Evolutionary conservation across 2,797 vertebrate species (phyloP), one percentile per base, ranked within the genome.

Genomic region (Anguilla obscura): DNA sequence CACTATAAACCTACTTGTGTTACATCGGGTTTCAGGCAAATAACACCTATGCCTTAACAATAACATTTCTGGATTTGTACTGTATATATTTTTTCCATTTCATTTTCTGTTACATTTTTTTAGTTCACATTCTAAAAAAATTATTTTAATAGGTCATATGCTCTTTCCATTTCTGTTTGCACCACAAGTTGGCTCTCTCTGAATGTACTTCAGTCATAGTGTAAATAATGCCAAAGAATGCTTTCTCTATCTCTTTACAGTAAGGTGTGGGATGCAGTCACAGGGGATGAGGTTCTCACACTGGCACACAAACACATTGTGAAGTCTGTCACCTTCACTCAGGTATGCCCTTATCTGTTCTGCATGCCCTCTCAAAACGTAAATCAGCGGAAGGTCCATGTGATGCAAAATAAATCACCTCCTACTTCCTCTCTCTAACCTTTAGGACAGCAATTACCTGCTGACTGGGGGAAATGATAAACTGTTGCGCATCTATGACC

Each of bases 261-360:
- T 90, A 99, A 99, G 96, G 98, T 99, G 91, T 99, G 98, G 98
- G 98, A 99, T 91, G 98, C 98, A 79, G 97, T 99, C 91, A 98
- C 98, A 50, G 98, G 98, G 54, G 98, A 99, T 85, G 98, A 99
- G 92, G 93, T 99, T 84, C 96, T 99, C 90, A 97, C 98, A 2
- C 92, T 99, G 95, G 98, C 98, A 85, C 98, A 99, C 93, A 99
- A 99, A 92, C 98, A 99, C 94, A 99, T 99, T 85, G 98, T 99
- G 90, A 99, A 99, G 95, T 96, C 96, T 1, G 98, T 99, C 91
- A 97, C 94, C 94, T 99, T 99, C 87, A 99, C 98, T 76, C 95
- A 99, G 98, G 98, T 99, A 95, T 36, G 87, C 10, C 21, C 40
- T 14, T 24, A 85, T n/a, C 45, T 76, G 3, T 21, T 7, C 69